Percentiles rank a stretch among this genome's conserved stretches.
Conservation (phyloP, 37 sponge, comb jelly and placozoan species). For the Ianthella basta region DNA sequence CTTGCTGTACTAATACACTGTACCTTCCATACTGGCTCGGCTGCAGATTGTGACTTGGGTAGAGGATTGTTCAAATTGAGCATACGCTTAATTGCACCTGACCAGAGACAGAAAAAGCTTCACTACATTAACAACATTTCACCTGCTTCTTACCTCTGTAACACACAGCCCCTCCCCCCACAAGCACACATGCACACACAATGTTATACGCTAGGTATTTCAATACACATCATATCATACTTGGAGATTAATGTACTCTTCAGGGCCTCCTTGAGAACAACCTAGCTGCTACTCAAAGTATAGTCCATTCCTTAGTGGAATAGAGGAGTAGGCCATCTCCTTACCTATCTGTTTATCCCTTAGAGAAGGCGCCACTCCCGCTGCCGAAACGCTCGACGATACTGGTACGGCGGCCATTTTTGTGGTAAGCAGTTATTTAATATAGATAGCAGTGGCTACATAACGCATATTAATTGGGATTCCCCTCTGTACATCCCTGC, state of each 20-base stretch:
- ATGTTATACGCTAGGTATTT: too few species aligned
- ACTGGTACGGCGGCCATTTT: conserved; percentile 10
- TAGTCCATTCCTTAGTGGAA: background rate
- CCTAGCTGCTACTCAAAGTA: too few species aligned
- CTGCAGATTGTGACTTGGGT: conserved; percentile 32
- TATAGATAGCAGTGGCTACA: background rate
- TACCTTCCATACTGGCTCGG: conserved; percentile 83
- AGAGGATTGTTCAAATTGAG: conserved; percentile 69
- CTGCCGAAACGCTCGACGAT: background rate
- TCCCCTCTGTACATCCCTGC: background rate
- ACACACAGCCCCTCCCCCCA: too few species aligned
- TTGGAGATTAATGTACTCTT: too few species aligned
- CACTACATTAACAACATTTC: background rate
- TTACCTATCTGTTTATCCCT: conserved; percentile 68
- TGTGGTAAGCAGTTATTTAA: background rate
- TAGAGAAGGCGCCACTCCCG: conserved; percentile 8
- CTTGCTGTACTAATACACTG: background rate
- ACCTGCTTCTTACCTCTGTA: too few species aligned
- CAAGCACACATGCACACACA: too few species aligned
- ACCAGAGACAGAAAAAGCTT: background rate
- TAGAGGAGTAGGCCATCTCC: background rate
- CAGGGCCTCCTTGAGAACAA: too few species aligned
- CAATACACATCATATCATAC: too few species aligned
- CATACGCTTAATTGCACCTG: conserved; percentile 77
- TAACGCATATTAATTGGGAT: background rate